phyloP scores from a whole-genome alignment of 2,113 vertebrate species.

The Osmerus mordax region DNA sequence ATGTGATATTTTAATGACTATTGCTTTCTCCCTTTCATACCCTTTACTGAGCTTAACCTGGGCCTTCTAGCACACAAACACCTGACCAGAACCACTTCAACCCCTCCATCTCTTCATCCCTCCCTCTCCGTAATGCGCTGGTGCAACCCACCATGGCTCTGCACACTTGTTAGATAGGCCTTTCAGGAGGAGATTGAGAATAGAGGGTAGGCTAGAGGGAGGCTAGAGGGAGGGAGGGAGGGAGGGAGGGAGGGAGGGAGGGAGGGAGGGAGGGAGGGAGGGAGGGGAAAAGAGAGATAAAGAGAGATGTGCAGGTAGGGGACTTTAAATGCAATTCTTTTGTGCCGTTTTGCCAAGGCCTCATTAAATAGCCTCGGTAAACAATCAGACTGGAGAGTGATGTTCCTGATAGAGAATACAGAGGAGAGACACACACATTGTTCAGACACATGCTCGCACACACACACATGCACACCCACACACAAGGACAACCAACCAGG shows the following conservation, averaged over 20 bases:
- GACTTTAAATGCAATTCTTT: slow-evolving; percentile 14
- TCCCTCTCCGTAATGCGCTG: slow-evolving; percentile 29
- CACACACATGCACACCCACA: too few relatives aligned
- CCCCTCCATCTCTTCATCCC: slow-evolving; percentile 15
- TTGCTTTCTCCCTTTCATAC: too few relatives aligned
- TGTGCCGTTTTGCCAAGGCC: slow-evolving; percentile 15
- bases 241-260: neutral
- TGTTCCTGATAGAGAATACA: too few relatives aligned
- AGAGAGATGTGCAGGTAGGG: slow-evolving; percentile 13
- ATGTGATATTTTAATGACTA: too few relatives aligned
- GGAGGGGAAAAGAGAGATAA: neutral
- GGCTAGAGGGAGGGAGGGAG: neutral
- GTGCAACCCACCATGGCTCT: slow-evolving; percentile 18
- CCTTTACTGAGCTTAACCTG: too few relatives aligned
- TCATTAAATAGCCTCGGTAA: slow-evolving; percentile 4
- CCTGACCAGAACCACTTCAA: too few relatives aligned
- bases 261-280: neutral
- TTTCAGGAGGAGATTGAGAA: slow-evolving; percentile 39
- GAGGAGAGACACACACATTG: too few relatives aligned
- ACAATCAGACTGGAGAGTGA: too few relatives aligned
- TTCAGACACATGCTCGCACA: too few relatives aligned
- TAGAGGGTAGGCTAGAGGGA: neutral
- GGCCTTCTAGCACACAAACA: too few relatives aligned
- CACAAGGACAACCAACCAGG: too few relatives aligned
- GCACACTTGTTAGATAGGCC: slow-evolving; percentile 12